These are phyloP conservation scores for Clarias pachynema DNA, from an alignment of 2,797 vertebrate genomes.

Conservation along the genomic window DNA sequence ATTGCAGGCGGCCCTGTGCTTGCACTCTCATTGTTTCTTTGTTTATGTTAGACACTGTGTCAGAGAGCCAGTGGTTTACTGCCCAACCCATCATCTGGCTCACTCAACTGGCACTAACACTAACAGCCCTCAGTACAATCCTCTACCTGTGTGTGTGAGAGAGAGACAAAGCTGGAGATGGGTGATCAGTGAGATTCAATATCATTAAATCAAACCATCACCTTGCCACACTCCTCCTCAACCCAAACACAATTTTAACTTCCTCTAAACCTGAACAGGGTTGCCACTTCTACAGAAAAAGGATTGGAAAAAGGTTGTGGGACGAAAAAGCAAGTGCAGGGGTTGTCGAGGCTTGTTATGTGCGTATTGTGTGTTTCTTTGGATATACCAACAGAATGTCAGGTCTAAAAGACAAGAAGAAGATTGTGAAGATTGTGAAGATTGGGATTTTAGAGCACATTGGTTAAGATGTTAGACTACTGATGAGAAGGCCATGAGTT, in stretches of 20 bases:
- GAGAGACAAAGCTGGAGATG: conserved; percentile 12
- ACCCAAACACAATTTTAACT: conserved; percentile 18
- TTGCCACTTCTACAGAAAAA: neutral
- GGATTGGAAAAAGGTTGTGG: neutral
- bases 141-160: conserved; percentile 39
- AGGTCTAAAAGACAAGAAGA: neutral
- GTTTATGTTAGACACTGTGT: conserved; percentile 60
- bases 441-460: neutral
- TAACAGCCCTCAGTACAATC: conserved; percentile 58
- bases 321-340: neutral
- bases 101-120: conserved; percentile 61
- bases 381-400: neutral
- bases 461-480: neutral
- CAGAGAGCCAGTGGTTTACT: conserved; percentile 59
- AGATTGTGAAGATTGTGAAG: neutral
- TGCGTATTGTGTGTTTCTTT: neutral
- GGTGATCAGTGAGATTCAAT: conserved; percentile 18
- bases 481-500: neutral
- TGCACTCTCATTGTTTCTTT: conserved; percentile 54
- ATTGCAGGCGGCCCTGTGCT: conserved; percentile 25
- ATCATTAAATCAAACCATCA: conserved; percentile 45
- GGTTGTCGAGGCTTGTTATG: neutral
- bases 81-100: conserved; percentile 58
- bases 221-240: conserved; percentile 30
- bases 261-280: neutral